Conservation (phyloP, 2,113 vertebrate genomes). For the Daphoenositta chrysoptera region DNA sequence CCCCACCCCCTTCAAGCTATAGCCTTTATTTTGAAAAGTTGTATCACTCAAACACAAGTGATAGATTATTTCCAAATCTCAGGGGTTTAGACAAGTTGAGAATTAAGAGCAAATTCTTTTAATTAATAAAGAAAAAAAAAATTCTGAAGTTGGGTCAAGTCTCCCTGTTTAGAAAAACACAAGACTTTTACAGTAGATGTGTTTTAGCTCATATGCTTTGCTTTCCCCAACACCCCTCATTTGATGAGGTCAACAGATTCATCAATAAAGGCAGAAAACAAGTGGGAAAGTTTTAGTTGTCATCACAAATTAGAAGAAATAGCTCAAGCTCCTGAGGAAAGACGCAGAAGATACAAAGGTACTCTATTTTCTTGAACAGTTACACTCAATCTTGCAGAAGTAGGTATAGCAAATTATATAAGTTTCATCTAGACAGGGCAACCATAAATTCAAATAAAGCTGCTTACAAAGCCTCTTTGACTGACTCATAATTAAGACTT, state of each 20-base stretch:
- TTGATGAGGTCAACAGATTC: neutral
- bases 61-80: neutral
- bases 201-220: neutral
- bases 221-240: neutral
- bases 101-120: neutral
- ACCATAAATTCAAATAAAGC: neutral
- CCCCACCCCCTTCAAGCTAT: fast-evolving
- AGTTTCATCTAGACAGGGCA: neutral
- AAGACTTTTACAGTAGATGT: neutral
- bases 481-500: neutral
- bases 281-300: neutral
- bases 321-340: neutral
- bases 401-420: neutral
- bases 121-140: neutral
- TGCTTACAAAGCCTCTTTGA: neutral
- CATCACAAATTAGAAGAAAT: neutral
- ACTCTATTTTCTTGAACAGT: fast-evolving
- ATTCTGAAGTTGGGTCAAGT: neutral
- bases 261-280: neutral
- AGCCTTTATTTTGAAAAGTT: neutral
- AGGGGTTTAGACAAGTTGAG: neutral
- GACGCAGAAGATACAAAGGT: neutral
- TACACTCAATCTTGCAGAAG: neutral
- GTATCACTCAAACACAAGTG: neutral
- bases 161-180: neutral